A percentile compares a stretch with the other conserved stretches of the same genome.
Conservation (phyloP, 1,140 invertebrate species). For the Bombus terrestris region DNA sequence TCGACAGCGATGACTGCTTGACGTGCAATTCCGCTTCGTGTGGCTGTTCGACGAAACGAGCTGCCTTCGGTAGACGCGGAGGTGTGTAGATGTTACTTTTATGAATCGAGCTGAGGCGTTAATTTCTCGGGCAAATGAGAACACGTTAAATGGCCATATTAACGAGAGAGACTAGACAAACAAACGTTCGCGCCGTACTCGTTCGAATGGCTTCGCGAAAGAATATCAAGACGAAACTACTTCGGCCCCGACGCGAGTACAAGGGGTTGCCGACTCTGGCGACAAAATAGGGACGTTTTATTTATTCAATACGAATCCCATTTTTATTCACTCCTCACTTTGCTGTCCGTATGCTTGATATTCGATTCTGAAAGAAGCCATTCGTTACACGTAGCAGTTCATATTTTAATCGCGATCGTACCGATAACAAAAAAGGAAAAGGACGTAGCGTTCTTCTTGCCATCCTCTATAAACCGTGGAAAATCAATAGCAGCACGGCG, state of each 20-base stretch:
- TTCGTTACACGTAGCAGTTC: neutral
- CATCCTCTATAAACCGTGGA: neutral
- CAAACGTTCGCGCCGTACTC: too few relatives aligned
- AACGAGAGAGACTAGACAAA: neutral
- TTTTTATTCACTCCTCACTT: neutral
- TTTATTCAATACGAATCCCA: neutral
- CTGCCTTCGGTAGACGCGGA: neutral
- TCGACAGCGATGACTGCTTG: constrained; percentile 62
- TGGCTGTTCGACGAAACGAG: neutral
- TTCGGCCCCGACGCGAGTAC: neutral
- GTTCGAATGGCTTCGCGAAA: neutral
- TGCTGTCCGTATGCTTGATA: neutral
- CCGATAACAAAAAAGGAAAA: neutral
- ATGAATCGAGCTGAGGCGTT: neutral
- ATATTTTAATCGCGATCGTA: neutral
- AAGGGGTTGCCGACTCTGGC: neutral
- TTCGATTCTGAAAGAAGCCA: neutral
- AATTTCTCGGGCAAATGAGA: constrained; percentile 3
- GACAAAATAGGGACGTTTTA: neutral
- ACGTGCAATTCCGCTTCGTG: neutral
- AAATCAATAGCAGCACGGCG: constrained; percentile 22
- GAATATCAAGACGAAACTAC: neutral
- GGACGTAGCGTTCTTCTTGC: neutral
- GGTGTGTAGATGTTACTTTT: neutral
- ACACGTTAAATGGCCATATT: neutral